phyloP scores from a whole-genome alignment of 2,113 vertebrate genomes.

The Perca flavescens region DNA sequence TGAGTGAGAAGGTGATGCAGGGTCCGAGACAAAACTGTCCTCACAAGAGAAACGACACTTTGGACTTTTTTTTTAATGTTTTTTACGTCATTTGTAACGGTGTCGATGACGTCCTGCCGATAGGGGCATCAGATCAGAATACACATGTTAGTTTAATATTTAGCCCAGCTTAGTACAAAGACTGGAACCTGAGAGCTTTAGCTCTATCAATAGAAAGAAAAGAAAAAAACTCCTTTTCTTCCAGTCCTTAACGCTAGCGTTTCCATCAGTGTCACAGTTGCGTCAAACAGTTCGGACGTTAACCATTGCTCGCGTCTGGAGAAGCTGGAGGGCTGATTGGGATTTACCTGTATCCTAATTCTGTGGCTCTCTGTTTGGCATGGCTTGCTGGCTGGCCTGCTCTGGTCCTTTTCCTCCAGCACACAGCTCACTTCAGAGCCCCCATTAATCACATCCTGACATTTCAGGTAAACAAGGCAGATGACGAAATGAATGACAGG shows the following conservation, averaged over 20 bases:
- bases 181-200: neutral
- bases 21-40: neutral
- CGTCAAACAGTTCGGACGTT: neutral
- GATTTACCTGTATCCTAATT: slow-evolving; percentile 11
- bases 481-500: slow-evolving; percentile 4
- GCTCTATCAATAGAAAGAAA: neutral
- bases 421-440: slow-evolving; percentile 1
- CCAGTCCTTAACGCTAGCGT: neutral
- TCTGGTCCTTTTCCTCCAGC: neutral
- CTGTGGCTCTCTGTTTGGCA: neutral
- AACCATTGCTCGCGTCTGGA: neutral
- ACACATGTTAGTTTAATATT: neutral
- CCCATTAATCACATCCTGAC: slow-evolving; percentile 10
- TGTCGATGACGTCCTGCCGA: neutral
- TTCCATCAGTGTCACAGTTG: neutral
- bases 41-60: neutral
- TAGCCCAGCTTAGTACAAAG: neutral
- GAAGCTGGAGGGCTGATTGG: neutral
- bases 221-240: neutral
- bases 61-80: neutral
- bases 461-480: slow-evolving; percentile 15
- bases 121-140: neutral
- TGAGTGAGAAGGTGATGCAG: neutral
- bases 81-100: neutral
- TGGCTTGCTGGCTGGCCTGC: too few species aligned